Conservation (phyloP, 2,888 invertebrate genomes). For the Zygothrica quintamaculata region DNA sequence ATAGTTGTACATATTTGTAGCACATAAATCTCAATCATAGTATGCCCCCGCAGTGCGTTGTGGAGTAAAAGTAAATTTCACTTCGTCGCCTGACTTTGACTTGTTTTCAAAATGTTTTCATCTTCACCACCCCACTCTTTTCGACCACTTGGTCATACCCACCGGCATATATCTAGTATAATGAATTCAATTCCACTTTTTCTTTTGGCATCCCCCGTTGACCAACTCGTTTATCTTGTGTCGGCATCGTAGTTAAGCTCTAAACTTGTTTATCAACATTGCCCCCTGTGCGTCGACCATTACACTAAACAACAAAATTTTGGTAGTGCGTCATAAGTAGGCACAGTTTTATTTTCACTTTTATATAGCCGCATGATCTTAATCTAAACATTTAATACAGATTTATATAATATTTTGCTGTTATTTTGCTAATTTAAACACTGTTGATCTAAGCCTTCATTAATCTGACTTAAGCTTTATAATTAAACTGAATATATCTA, state of each 20-base stretch:
- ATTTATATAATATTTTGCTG: too few species aligned
- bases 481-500: too few species aligned
- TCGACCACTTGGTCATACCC: slow-evolving; percentile 12
- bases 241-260: slow-evolving; percentile 24
- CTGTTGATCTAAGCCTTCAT: too few species aligned
- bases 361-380: too few species aligned
- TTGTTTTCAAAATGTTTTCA: slow-evolving; percentile 31
- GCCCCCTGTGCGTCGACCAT: slow-evolving; percentile 9
- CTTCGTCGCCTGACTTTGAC: slow-evolving; percentile 18
- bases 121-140: slow-evolving; percentile 17
- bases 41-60: slow-evolving; percentile 13
- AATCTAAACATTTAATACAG: too few species aligned
- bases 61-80: slow-evolving; percentile 50
- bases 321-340: neutral
- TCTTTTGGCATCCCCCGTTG: slow-evolving; percentile 29
- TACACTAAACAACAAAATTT: neutral
- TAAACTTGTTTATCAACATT: slow-evolving; percentile 63
- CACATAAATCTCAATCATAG: slow-evolving; percentile 52
- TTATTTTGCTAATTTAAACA: too few species aligned
- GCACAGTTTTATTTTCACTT: too few species aligned
- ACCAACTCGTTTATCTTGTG: slow-evolving; percentile 50
- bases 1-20: neutral
- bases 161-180: slow-evolving; percentile 38
- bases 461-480: too few species aligned
- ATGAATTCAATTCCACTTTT: slow-evolving; percentile 43